Evolutionary conservation across 2,797 vertebrate genomes (phyloP).

Genomic region (Coregonus sp.): DNA sequence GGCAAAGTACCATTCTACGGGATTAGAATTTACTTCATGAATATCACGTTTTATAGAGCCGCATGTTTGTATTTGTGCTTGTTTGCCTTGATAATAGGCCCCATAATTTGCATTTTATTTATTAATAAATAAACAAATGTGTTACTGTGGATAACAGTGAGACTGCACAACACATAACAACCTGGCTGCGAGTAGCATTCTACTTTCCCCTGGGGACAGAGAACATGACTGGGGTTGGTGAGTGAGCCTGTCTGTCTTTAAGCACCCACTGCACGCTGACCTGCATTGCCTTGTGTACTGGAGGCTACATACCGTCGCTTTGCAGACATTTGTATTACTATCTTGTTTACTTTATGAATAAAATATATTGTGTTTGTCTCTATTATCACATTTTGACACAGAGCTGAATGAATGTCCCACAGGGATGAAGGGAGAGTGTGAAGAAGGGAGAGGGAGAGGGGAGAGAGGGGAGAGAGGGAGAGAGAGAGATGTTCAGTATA

Average conservation of each 20-base stretch:
- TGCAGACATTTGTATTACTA: conserved; percentile 1
- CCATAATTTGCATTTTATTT: neutral
- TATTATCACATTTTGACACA: conserved; percentile 18
- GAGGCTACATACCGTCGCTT: neutral
- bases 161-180: neutral
- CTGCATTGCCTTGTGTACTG: neutral
- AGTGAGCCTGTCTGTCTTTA: neutral
- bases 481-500: conserved; percentile 2
- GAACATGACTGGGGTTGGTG: neutral
- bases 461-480: neutral
- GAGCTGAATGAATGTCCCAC: conserved; percentile 9
- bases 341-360: conserved; percentile 18
- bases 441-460: neutral
- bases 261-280: neutral
- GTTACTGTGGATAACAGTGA: neutral
- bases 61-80: neutral
- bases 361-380: conserved; percentile 8
- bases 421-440: conserved; percentile 12
- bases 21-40: neutral
- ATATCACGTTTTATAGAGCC: neutral
- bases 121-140: neutral
- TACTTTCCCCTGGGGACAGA: neutral
- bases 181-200: neutral
- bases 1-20: neutral
- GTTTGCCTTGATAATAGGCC: neutral